Evolutionary conservation across 2,888 invertebrate genomes (phyloP).

Genomic region (Elgonia sp.): DNA sequence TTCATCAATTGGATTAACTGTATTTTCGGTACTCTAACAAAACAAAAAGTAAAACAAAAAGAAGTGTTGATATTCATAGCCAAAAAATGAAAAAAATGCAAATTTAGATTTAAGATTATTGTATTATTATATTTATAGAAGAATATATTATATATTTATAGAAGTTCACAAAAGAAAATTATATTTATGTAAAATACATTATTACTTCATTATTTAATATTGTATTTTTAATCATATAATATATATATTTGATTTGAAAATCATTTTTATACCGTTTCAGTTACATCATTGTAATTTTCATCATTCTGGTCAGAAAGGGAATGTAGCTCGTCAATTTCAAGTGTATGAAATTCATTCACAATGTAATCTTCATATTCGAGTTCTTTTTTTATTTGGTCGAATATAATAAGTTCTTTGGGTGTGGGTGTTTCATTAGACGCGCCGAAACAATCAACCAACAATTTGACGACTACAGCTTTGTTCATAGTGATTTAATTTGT

Average conservation of each 20-base stretch:
- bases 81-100: too few relatives aligned
- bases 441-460: conserved; percentile 3
- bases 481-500: conserved; percentile 5
- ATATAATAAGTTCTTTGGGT: background rate
- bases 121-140: too few relatives aligned
- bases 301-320: background rate
- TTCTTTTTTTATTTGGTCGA: conserved; percentile 9
- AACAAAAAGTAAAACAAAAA: background rate
- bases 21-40: background rate
- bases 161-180: too few relatives aligned
- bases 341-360: background rate
- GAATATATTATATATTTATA: too few relatives aligned
- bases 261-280: too few relatives aligned
- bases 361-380: conserved; percentile 9
- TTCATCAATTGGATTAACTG: background rate
- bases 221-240: too few relatives aligned
- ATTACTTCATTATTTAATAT: too few relatives aligned
- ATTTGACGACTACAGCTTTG: background rate
- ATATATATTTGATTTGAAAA: too few relatives aligned
- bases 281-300: too few relatives aligned
- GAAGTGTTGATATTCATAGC: background rate
- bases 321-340: conserved; percentile 13
- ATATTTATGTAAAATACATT: too few relatives aligned
- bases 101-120: too few relatives aligned
- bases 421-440: background rate